phyloP scores from a whole-genome alignment of 2,113 vertebrate species.

The Myotis yumanensis region DNA sequence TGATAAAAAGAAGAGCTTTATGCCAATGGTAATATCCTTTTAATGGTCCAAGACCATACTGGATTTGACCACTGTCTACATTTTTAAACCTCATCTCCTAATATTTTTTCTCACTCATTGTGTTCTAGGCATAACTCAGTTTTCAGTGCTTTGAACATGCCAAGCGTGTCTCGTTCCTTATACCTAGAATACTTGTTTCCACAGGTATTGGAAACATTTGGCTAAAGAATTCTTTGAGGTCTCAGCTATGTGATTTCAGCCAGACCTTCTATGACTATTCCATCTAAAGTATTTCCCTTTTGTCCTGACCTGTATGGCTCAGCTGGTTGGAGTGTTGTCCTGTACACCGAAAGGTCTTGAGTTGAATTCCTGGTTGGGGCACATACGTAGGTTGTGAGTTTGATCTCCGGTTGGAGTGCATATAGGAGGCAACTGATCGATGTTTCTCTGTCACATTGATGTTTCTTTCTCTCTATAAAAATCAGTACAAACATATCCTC shows the following conservation, averaged over 20 bases:
- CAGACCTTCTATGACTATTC: neutral
- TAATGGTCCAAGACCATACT: neutral
- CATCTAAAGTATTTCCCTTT: neutral
- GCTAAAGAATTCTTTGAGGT: neutral
- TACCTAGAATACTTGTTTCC: neutral
- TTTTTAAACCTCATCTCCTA: neutral
- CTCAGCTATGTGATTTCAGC: neutral
- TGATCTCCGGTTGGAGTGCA: too few species aligned
- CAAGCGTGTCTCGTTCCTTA: neutral
- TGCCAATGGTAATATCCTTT: neutral
- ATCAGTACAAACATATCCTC: neutral
- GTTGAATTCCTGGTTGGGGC: neutral
- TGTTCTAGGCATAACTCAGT: neutral
- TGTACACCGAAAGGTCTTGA: neutral
- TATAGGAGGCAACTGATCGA: neutral
- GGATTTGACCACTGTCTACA: neutral
- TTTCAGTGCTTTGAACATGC: neutral
- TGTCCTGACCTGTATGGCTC: neutral
- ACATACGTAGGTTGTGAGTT: too few species aligned
- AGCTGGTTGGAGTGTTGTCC: neutral
- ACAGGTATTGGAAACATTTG: neutral
- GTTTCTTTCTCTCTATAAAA: neutral
- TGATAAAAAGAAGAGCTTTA: slow-evolving; percentile 23
- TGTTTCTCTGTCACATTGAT: neutral
- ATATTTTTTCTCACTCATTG: neutral